These are phyloP conservation scores for Busseola fusca DNA, from an alignment of 2,888 invertebrate genomes.

Conservation along the genomic window DNA sequence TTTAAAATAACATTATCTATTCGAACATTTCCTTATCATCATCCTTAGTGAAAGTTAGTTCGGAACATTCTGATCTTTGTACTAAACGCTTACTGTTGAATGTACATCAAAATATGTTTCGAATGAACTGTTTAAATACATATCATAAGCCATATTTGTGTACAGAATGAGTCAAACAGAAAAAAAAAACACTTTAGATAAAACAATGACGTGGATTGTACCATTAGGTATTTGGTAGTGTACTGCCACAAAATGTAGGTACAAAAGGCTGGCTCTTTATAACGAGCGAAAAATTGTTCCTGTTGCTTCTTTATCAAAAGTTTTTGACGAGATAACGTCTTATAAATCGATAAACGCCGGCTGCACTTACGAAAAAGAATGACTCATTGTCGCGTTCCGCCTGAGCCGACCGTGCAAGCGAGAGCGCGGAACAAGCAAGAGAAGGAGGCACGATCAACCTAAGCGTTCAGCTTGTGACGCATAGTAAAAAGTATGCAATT, in stretches of 20 bases:
- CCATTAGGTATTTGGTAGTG: constrained; percentile 34
- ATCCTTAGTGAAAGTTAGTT: neutral
- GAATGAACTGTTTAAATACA: neutral
- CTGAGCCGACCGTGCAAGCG: no score
- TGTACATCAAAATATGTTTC: neutral
- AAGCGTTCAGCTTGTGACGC: no score
- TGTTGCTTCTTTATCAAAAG: neutral
- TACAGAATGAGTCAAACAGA: neutral
- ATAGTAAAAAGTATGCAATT: no score
- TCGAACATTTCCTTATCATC: neutral
- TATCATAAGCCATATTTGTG: constrained; percentile 8
- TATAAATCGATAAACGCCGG: no score
- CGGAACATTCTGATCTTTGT: neutral
- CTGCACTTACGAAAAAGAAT: no score
- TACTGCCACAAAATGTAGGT: neutral
- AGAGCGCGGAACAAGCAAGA: no score
- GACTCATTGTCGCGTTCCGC: no score
- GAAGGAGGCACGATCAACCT: no score
- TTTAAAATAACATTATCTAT: neutral
- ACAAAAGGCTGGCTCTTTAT: no score
- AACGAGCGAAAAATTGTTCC: neutral
- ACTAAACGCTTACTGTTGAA: neutral
- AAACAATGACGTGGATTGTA: constrained; percentile 36
- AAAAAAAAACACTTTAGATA: constrained; percentile 22
- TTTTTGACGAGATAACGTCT: no score